Evolutionary conservation across 2,888 invertebrate species (phyloP), one percentile per base, ranked within the genome.

Genomic region (Andrena haemorrhoa): DNA sequence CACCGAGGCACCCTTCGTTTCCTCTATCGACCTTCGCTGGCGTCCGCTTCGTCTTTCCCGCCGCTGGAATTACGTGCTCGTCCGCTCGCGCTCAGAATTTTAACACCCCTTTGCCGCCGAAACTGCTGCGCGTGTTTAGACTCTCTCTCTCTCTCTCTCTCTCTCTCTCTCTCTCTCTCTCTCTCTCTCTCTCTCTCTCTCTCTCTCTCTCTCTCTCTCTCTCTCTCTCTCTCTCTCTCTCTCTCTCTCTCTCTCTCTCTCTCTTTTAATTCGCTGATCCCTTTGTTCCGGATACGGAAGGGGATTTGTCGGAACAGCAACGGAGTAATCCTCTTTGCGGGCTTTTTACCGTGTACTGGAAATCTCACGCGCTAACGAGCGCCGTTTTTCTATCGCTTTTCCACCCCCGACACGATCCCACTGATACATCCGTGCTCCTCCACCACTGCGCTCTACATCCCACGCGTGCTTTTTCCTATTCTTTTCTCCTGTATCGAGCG

Each of bases 1-100:
- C 83, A 79, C 77, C 87, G 79, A 66, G 20, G 4, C 41, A 41
- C 41, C 41, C 41, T 16, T 35, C 64, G 2, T 35, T 70, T 35
- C 29, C 47, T 16, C 66, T 20, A 61, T 75, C 75, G 75, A 51
- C 60, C 33, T 41, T 6, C 2, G 3, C 20, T 2, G 23, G 23
- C 29, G 23, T 49, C 31, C 66, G 63, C 33, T 23, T 64, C 65
- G 23, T 65, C 63, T 63, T 47, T 64, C 33, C 76, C 63, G 61
- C n/a, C 26, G 16, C 6, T 31, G 31, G n/a, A 66, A 29, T 63
- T 35, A 10, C 68, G 68, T 68, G 23, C 33, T 12, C 23, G 26
- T 35, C 4, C 20, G 33, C 29, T 29, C 63, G 72, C 56, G 47
- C 10, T 10, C 20, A 47, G 70, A 79, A 79, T 79, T 60, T 61